Evolutionary conservation across 2,888 invertebrate genomes (phyloP), one percentile per base, ranked within the genome.

Genomic region (Merodon equestris): DNA sequence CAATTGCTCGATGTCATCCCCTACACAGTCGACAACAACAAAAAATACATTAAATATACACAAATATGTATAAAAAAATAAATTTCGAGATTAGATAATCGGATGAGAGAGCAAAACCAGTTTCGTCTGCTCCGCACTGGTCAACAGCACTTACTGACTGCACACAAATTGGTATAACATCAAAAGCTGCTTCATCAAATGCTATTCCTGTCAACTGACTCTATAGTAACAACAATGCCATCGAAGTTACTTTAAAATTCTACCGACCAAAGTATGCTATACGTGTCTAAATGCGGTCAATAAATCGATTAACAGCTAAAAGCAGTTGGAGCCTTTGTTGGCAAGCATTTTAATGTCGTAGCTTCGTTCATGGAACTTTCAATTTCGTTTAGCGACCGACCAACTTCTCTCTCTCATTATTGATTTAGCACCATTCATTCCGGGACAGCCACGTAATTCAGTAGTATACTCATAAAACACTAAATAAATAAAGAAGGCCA

Each of bases 1-100:
- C 84, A 96, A 91, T 88, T 95, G 95, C 86, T 94, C 94, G 87
- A 95, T 94, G 88, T 96, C 95, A 84, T 92, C 91, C 85, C 94
- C 93, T 93, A 89, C 58, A 90, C 9, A 72, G 15, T 14, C 7
- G 27, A 27, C 27, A 27, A 27, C 27, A 27, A 27, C 27, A 27
- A 27, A 27, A 27, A 27, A 7, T 14, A 50, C 42, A 61, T 63
- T 42, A 71, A 61, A 71, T 56, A 63, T 48, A 34, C 36, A 47
- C n/a, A 18, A 70, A 48, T 48, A 40, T n/a, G 17, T 15, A 45
- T 15, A 54, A n/a, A n/a, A 15, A 70, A 27, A 38, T 40, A 3
- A 19, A 10, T 10, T 18, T 27, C n/a, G 9, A 72, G 47, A 36
- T 27, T n/a, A 7, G 14, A 40, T n/a, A n/a, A n/a, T n/a, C n/a